Evolutionary conservation across 2,888 invertebrate species (phyloP).

Genomic region (Tenthredo amoena): DNA sequence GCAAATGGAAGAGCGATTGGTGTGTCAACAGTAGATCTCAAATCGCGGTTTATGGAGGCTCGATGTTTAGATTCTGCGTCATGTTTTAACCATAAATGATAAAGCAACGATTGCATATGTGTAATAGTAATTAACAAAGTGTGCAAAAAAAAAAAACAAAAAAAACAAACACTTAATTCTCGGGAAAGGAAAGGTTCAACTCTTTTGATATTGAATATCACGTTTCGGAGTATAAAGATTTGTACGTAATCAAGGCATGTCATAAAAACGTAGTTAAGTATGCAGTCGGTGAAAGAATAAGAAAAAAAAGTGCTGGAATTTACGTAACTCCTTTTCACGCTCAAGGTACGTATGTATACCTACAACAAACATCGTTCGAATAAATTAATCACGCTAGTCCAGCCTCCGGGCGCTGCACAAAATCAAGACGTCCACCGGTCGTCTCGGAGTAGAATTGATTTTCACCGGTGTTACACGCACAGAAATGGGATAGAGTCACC

Average conservation of each 20-base stretch:
- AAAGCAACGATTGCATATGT: background rate
- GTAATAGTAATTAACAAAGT: background rate
- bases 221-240: slow-evolving; percentile 14
- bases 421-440: slow-evolving; percentile 13
- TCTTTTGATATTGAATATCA: background rate
- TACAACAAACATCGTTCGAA: slow-evolving; percentile 33
- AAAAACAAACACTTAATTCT: background rate
- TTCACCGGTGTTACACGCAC: slow-evolving; percentile 23
- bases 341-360: background rate
- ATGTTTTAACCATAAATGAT: background rate
- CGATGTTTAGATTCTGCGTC: background rate
- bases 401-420: background rate
- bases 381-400: slow-evolving; percentile 36
- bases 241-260: background rate
- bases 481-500: background rate
- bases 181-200: background rate
- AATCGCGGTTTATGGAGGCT: background rate
- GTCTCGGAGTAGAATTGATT: slow-evolving; percentile 8
- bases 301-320: background rate
- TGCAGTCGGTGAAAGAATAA: background rate
- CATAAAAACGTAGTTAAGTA: slow-evolving; percentile 19
- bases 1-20: background rate
- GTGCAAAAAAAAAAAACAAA: background rate
- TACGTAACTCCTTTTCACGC: slow-evolving; percentile 28
- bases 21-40: background rate